Base-by-base conservation (phyloP, 2,113 vertebrate genomes). In the Coryphaenoides rupestris region DNA sequence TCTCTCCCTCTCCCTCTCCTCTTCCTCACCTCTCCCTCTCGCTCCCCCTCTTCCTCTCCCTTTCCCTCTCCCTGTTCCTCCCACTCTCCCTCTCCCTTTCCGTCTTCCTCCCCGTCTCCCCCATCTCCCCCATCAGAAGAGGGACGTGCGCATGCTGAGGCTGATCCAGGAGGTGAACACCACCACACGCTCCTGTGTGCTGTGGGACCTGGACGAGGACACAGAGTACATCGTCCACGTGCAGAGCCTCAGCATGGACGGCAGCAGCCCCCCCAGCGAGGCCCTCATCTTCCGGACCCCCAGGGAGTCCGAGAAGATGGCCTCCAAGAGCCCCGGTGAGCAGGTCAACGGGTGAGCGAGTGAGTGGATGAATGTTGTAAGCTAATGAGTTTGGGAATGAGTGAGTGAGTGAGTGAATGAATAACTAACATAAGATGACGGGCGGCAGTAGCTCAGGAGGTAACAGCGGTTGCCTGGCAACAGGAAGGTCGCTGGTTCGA, bases 131-230 rank as follows among this genome's bases (percentile, higher is more conserved):
- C 50, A 52, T 56, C 87, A 98, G 95, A 98, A 98, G 83, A 98
- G 97, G 86, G 95, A 97, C 2, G 94, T 96, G 52, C 90, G 92
- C 70, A 98, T 95, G 95, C 88, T 98, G 83, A 91, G 96, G 68
- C 95, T 97, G 88, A 98, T 98, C 88, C 95, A 98, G 91, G 96
- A 98, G 69, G 94, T 98, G 83, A 98, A 98, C 91, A 98, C 96
- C 74, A 97, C 96, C 86, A 97, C 94, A 2, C 95, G 95, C 76
- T 98, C 96, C 2, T 98, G 96, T 58, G 93, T 93, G 53, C 84
- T 98, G 72, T 98, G 96, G 96, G 96, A 96, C 79, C 90, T 98
- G 84, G 95, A 98, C 66, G 94, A 96, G 84, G 95, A 98, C 88
- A 98, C 95, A 0, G 95, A 98, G 75, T 98, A 98, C 83, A 97